A percentile compares a stretch with the other conserved stretches of the same genome.
These are phyloP conservation scores for Temnothorax unifasciatus DNA, from an alignment of 2,888 invertebrate genomes.

Conservation along the genomic window DNA sequence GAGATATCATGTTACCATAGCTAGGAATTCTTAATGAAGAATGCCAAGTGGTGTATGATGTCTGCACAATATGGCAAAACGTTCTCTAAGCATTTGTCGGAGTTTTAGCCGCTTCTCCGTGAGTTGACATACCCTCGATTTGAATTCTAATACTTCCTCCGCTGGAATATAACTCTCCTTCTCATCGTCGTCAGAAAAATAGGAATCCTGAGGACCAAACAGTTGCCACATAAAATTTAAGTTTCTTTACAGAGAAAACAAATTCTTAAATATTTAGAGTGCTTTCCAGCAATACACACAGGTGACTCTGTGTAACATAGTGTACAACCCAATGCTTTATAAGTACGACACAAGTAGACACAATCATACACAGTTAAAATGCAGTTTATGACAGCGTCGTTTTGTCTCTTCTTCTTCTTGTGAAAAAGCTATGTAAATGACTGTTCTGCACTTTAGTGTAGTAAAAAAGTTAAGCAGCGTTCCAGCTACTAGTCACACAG, in stretches of 20 bases:
- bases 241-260: neutral
- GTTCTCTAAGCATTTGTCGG: constrained; percentile 93
- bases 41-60: constrained; percentile 83
- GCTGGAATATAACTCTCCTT: constrained; percentile 93
- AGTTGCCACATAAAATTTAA: constrained; percentile 8
- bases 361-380: too few species aligned
- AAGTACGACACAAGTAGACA: too few species aligned
- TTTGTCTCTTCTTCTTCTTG: too few species aligned
- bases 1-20: constrained; percentile 55
- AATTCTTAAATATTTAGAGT: neutral
- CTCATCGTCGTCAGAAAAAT: constrained; percentile 90
- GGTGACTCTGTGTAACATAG: too few species aligned
- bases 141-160: constrained; percentile 95
- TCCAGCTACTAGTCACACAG: too few species aligned
- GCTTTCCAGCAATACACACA: too few species aligned
- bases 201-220: constrained; percentile 89
- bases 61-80: constrained; percentile 93
- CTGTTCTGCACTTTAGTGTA: too few species aligned
- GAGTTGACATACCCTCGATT: constrained; percentile 92
- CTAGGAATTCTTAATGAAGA: constrained; percentile 79
- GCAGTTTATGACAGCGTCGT: too few species aligned
- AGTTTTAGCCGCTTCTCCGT: constrained; percentile 93
- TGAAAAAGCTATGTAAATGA: too few species aligned
- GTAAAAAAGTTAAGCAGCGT: too few species aligned
- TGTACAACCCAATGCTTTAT: too few species aligned